Conservation (phyloP, 2,113 vertebrate genomes). For the Osmerus eperlanus region DNA sequence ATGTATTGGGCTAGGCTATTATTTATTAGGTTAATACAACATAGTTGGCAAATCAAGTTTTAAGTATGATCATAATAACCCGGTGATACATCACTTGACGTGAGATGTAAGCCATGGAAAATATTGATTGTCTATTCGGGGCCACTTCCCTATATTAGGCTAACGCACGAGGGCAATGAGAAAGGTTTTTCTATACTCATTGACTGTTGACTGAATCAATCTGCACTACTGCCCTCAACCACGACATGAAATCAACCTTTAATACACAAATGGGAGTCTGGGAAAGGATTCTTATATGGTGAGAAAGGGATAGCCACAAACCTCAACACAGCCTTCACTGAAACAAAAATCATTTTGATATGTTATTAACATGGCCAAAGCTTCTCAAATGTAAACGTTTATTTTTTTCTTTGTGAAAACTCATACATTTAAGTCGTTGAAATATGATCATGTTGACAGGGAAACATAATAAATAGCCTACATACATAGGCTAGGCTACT, state of each 20-base stretch:
- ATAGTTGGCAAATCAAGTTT: background rate
- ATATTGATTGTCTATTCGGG: constrained; percentile 38
- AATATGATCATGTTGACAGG: too few species aligned
- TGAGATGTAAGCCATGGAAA: constrained; percentile 7
- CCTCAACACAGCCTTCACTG: too few species aligned
- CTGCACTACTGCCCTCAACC: constrained; percentile 16
- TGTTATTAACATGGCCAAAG: too few species aligned
- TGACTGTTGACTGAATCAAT: constrained; percentile 44
- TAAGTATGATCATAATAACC: constrained; percentile 6
- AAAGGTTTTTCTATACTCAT: constrained; percentile 30
- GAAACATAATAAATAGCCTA: too few species aligned
- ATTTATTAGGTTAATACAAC: background rate
- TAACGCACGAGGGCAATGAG: constrained; percentile 45
- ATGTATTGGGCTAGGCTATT: background rate
- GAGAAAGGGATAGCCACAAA: background rate
- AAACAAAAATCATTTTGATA: too few species aligned
- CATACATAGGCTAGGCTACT: too few species aligned
- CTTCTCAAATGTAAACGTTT: too few species aligned
- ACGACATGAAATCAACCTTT: constrained; percentile 43
- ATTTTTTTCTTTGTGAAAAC: too few species aligned
- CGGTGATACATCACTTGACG: constrained; percentile 15
- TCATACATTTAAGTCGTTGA: too few species aligned
- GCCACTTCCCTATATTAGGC: constrained; percentile 23
- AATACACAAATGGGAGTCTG: constrained; percentile 5
- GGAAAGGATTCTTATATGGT: background rate